Evolutionary conservation across 2,888 invertebrate genomes (phyloP).

Genomic region (Alcis repandata): DNA sequence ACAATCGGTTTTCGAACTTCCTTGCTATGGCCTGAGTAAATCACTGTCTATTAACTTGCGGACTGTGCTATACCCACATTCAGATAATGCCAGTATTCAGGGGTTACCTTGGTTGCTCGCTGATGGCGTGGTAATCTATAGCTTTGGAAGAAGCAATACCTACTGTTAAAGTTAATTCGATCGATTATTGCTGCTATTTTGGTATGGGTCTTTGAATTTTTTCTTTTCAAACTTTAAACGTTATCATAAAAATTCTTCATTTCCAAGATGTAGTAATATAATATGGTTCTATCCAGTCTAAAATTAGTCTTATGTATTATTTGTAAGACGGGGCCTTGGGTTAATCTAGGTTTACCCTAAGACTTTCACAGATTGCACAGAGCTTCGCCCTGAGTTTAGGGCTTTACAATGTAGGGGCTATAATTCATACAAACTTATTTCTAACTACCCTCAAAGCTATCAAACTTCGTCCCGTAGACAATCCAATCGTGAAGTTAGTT

Average conservation of each 20-base stretch:
- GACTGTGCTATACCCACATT: conserved; percentile 39
- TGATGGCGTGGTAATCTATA: conserved; percentile 13
- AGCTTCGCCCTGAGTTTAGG: conserved; percentile 5
- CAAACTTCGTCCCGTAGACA: conserved; percentile 77
- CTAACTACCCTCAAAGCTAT: conserved; percentile 77
- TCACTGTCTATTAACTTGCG: conserved; percentile 59
- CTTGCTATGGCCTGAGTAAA: conserved; percentile 63
- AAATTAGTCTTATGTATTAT: too few species aligned
- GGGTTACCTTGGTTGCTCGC: conserved; percentile 23
- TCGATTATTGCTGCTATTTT: too few species aligned
- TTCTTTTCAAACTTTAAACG: too few species aligned
- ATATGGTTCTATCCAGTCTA: too few species aligned
- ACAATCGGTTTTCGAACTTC: conserved; percentile 70
- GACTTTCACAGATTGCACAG: background rate
- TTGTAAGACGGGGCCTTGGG: too few species aligned
- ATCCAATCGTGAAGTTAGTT: conserved; percentile 73
- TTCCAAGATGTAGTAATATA: too few species aligned
- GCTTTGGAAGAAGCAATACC: conserved; percentile 3
- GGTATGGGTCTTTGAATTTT: too few species aligned
- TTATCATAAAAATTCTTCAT: too few species aligned
- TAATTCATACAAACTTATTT: conserved; percentile 73
- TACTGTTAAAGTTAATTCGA: too few species aligned
- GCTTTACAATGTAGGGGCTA: conserved; percentile 51
- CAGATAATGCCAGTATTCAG: conserved; percentile 24
- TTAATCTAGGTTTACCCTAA: background rate